Conservation (phyloP, 1,140 invertebrate genomes). For the Bacillus rossius region DNA sequence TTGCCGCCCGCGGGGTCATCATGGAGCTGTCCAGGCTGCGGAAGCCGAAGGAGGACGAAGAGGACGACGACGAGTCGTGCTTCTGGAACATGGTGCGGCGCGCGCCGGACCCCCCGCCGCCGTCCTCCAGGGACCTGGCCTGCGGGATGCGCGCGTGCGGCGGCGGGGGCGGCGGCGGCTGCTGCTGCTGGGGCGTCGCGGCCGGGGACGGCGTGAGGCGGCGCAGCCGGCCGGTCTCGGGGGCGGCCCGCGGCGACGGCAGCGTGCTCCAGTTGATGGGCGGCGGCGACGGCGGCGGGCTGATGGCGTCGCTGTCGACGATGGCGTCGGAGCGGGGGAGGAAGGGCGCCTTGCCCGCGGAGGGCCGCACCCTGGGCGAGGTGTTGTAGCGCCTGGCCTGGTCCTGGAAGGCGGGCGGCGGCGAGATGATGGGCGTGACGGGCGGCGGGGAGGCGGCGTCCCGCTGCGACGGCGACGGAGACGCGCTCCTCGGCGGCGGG, state of each 20-base stretch:
- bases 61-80: slow-evolving; percentile 49
- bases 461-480: slow-evolving; percentile 20
- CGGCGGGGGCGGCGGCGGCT: too few relatives aligned
- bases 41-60: slow-evolving; percentile 51
- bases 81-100: slow-evolving; percentile 49
- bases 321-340: slow-evolving; percentile 51
- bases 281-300: slow-evolving; percentile 43
- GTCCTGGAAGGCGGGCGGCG: slow-evolving; percentile 49
- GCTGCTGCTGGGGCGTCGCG: slow-evolving; percentile 18
- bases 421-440: slow-evolving; percentile 54
- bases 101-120: slow-evolving; percentile 35
- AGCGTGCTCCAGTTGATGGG: slow-evolving; percentile 40
- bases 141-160: slow-evolving; percentile 41
- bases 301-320: slow-evolving; percentile 48
- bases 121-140: slow-evolving; percentile 50
- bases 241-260: slow-evolving; percentile 27
- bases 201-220: slow-evolving; percentile 25
- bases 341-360: slow-evolving; percentile 45
- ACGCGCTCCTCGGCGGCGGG: slow-evolving; percentile 35
- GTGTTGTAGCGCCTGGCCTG: slow-evolving; percentile 23
- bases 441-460: slow-evolving; percentile 49
- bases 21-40: slow-evolving; percentile 50
- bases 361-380: slow-evolving; percentile 18
- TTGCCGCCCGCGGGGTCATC: slow-evolving; percentile 33
- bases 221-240: slow-evolving; percentile 11